phyloP scores from a whole-genome alignment of 2,113 vertebrate genomes.

The Athene noctua region DNA sequence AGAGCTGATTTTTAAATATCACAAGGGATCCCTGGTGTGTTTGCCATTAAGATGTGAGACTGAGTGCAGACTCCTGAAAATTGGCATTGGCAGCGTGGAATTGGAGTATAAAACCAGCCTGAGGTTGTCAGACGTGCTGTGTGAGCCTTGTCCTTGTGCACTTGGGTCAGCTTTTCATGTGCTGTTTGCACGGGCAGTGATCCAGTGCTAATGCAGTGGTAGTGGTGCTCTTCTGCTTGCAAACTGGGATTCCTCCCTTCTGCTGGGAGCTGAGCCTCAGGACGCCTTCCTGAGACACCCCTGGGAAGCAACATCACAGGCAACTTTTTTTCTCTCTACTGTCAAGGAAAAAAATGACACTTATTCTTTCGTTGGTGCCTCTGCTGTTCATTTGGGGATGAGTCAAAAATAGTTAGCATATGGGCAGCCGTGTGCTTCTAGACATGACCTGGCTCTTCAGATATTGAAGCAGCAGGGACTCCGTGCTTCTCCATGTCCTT shows the following conservation, averaged over 20 bases:
- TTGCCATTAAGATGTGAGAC: background rate
- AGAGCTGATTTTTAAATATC: background rate
- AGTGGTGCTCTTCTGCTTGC: background rate
- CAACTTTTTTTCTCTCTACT: background rate
- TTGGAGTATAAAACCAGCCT: background rate
- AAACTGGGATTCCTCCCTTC: background rate
- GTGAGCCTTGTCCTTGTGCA: background rate
- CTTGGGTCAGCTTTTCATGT: background rate
- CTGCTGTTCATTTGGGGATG: background rate
- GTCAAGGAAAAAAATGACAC: accelerated
- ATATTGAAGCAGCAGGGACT: background rate
- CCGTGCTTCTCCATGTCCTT: accelerated
- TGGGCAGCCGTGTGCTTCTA: background rate
- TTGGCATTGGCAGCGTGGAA: background rate
- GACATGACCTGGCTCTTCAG: background rate
- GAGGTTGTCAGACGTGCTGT: background rate
- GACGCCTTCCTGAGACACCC: background rate
- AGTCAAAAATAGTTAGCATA: background rate
- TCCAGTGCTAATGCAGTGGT: background rate
- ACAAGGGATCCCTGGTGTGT: background rate
- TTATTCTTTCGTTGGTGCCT: background rate
- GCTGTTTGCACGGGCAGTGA: accelerated
- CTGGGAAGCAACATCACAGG: background rate
- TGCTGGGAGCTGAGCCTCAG: background rate
- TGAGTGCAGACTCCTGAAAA: background rate